A percentile compares a stretch with the other conserved stretches of the same genome.
These are phyloP conservation scores for Anguilla marmorata DNA, from an alignment of 2,797 vertebrate genomes.

Conservation along the genomic window DNA sequence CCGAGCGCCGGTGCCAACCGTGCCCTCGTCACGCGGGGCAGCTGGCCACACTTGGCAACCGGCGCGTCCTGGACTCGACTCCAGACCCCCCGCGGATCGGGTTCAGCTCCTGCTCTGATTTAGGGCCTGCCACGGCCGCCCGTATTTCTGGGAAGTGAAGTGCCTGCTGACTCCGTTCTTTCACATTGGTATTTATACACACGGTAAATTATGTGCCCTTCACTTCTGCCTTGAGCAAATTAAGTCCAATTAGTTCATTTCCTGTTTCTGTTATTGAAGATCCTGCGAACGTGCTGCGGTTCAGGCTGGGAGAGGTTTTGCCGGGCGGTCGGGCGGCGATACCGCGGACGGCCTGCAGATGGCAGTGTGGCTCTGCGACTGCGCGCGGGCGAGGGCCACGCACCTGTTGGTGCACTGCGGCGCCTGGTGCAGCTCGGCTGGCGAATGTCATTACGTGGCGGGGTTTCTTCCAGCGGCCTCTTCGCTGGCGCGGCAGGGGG, in stretches of 20 bases:
- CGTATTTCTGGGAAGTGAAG: background rate
- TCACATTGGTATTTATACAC: background rate
- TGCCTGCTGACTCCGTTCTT: background rate
- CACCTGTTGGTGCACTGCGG: constrained; percentile 51
- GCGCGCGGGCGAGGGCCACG: constrained; percentile 10
- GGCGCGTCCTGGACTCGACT: background rate
- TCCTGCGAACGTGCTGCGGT: background rate
- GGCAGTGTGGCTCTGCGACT: constrained; percentile 52
- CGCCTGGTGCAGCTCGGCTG: constrained; percentile 28
- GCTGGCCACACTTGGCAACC: background rate
- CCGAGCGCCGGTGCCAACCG: background rate
- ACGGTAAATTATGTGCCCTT: background rate
- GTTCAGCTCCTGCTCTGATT: background rate
- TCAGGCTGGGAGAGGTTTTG: background rate
- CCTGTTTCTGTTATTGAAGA: background rate
- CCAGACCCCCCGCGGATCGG: no score
- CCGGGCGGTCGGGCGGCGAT: background rate
- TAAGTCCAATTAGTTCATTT: background rate
- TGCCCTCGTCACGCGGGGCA: background rate
- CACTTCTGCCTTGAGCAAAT: background rate
- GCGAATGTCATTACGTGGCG: constrained; percentile 40
- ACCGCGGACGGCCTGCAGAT: constrained; percentile 41
- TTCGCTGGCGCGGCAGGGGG: constrained; percentile 17
- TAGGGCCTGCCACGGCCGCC: background rate
- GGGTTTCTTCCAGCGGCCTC: constrained; percentile 30